phyloP scores from a whole-genome alignment of 2,113 vertebrate species.

The Osmerus eperlanus region DNA sequence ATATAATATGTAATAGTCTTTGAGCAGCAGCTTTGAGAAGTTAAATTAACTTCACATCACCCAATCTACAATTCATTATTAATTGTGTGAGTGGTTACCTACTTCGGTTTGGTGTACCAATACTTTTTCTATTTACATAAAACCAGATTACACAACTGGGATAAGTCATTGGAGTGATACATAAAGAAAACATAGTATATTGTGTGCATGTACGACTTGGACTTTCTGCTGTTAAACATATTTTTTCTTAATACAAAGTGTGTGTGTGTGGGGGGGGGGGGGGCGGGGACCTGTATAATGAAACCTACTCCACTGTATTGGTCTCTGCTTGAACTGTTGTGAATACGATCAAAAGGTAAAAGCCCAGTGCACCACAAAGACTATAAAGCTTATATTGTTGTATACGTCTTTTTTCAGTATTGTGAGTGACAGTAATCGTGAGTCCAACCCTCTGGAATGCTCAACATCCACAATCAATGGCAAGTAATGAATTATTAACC shows the following conservation, averaged over 20 bases:
- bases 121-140: not conserved
- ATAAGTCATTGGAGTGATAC: not conserved
- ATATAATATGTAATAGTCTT: not conserved
- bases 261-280: too few relatives aligned
- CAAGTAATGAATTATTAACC: slow-evolving; percentile 12
- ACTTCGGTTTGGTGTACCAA: not conserved
- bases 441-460: slow-evolving; percentile 6
- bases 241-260: too few relatives aligned
- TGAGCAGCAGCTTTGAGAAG: not conserved
- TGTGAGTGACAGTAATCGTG: not conserved
- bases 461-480: not conserved
- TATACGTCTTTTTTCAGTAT: not conserved
- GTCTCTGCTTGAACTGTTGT: not conserved
- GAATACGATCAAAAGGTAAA: not conserved
- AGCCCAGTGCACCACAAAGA: not conserved
- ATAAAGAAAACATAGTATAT: not conserved
- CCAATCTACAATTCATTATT: too few relatives aligned
- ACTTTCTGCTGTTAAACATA: too few relatives aligned
- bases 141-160: not conserved
- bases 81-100: too few relatives aligned
- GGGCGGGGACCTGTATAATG: too few relatives aligned
- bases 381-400: not conserved
- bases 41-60: too few relatives aligned
- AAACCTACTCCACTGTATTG: not conserved
- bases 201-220: too few relatives aligned